Conservation (phyloP, 1,140 invertebrate genomes). For the Zaprionus kolodkinae region DNA sequence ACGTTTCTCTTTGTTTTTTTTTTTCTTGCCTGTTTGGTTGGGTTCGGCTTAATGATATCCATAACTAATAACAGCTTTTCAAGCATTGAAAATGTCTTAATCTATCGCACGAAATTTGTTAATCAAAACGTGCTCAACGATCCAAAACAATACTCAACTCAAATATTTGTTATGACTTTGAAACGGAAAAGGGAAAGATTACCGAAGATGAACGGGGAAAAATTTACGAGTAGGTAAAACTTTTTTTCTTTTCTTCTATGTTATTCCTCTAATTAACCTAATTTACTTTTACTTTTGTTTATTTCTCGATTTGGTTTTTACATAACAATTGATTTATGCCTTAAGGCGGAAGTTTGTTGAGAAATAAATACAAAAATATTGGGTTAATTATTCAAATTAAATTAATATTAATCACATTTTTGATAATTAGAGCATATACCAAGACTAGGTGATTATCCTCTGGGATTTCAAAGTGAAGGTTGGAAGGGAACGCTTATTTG, state of each 20-base stretch:
- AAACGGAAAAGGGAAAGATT: conserved; percentile 27
- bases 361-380: too few relatives aligned
- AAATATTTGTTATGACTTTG: conserved; percentile 28
- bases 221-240: conserved; percentile 2
- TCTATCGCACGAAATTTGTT: conserved; percentile 54
- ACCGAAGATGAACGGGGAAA: conserved; percentile 1
- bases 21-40: conserved; percentile 8
- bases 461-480: too few relatives aligned
- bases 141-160: conserved; percentile 14
- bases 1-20: conserved; percentile 48
- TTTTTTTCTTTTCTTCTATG: conserved; percentile 1
- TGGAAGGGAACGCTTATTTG: too few relatives aligned
- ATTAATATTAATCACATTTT: not conserved
- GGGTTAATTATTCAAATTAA: not conserved
- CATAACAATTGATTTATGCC: conserved; percentile 3
- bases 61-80: conserved; percentile 61
- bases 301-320: not conserved
- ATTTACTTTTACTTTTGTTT: conserved; percentile 26
- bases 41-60: conserved; percentile 49
- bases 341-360: not conserved
- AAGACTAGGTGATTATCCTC: too few relatives aligned
- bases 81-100: conserved; percentile 54
- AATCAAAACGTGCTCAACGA: conserved; percentile 44
- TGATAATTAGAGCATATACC: too few relatives aligned
- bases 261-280: conserved; percentile 15